A percentile compares a stretch with the other conserved stretches of the same genome.
These are phyloP conservation scores for Biston stratarius DNA, from an alignment of 2,888 invertebrate genomes.

Conservation along the genomic window DNA sequence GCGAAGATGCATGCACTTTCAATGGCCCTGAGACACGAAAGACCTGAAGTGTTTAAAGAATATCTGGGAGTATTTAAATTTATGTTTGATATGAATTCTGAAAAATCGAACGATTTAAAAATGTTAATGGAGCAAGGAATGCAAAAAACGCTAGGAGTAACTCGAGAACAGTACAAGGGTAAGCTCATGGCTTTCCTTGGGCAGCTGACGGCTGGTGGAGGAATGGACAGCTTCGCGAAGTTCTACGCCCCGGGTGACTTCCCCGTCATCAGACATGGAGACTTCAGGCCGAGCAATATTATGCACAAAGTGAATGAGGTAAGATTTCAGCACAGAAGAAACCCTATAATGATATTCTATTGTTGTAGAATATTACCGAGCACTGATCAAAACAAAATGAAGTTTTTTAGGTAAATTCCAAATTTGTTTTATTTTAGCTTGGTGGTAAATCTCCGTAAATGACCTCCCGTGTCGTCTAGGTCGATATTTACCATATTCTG, in stretches of 20 bases:
- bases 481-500: too few relatives aligned
- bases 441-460: too few relatives aligned
- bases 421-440: too few relatives aligned
- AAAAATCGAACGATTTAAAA: constrained; percentile 3
- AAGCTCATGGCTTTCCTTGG: constrained; percentile 22
- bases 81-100: neutral
- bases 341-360: too few relatives aligned
- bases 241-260: constrained; percentile 15
- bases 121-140: constrained; percentile 10
- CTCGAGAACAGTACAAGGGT: constrained; percentile 25
- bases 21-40: constrained; percentile 28
- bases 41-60: constrained; percentile 26
- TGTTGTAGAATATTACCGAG: too few relatives aligned
- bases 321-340: constrained; percentile 4
- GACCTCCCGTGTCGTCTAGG: too few relatives aligned
- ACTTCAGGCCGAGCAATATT: constrained; percentile 52
- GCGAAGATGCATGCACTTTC: constrained; percentile 39
- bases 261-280: constrained; percentile 39
- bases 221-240: constrained; percentile 13
- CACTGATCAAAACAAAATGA: too few relatives aligned
- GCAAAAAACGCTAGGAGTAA: constrained; percentile 15
- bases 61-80: constrained; percentile 15
- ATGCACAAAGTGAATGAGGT: constrained; percentile 49
- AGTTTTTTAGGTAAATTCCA: too few relatives aligned
- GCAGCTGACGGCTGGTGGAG: neutral